Base-by-base conservation (phyloP, 2,113 vertebrate genomes). In the Dolichallabes microphthalmus region DNA sequence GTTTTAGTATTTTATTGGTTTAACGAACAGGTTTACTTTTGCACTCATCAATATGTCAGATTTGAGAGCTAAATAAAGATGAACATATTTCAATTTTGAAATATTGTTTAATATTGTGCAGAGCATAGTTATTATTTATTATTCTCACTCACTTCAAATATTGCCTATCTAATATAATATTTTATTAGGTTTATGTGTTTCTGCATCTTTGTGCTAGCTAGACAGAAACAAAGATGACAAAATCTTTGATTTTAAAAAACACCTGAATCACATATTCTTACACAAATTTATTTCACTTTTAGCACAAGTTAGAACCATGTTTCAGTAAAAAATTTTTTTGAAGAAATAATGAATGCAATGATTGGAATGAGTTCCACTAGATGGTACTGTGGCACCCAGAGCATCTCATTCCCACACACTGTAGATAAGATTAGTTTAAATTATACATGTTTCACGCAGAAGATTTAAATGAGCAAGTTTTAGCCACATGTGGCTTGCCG, bases 381-480 rank as follows among this genome's bases (percentile, higher is more conserved):
- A 25, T 39, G 60, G 60, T 64, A 25, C 55, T 79, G 15, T 35
- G 50, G 25, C 22, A 50, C 22, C 11, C 73, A 75, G 4, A 52
- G 25, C 12, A 0, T 52, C 25, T 53, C 50, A 53, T n/a, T 76
- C 30, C n/a, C 52, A 45, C 11, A 53, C 50, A 30, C 10, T 35
- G 39, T 77, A 55, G 60, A 77, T 17, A 68, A 71, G 39, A 15
- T 50, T 61, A 4, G 35, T 63, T 83, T 74, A 14, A 83, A 83
- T 74, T 58, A 83, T 45, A 61, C 57, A 76, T 45, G 17, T 35
- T 84, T 66, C 27, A 55, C 13, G 13, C 73, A 84, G 73, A 66
- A 32, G 15, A 22, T 77, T 66, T 53, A 78, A 77, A 78, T 71
- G 83, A 84, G 27, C 52, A 20, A 55, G 60, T 53, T 64, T 53